Percentiles rank a stretch among this genome's conserved stretches.
phyloP scores from a whole-genome alignment of 2,888 invertebrate species.

The Elmis aenea region DNA sequence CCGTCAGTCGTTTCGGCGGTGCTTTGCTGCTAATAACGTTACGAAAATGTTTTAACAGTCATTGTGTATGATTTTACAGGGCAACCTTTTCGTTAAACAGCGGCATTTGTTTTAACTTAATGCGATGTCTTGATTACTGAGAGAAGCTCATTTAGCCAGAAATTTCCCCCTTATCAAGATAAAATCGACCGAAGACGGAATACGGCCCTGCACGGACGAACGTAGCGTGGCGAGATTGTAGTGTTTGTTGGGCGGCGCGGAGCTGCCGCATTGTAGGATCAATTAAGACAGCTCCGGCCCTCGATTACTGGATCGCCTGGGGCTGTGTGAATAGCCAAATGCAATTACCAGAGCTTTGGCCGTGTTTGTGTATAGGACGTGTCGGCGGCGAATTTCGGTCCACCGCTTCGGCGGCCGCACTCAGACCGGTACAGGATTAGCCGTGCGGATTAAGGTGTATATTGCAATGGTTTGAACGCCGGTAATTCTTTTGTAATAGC shows the following conservation, averaged over 20 bases:
- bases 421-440: too few relatives aligned
- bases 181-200: too few relatives aligned
- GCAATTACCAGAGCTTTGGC: constrained; percentile 39
- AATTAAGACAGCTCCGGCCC: constrained; percentile 39
- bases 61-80: too few relatives aligned
- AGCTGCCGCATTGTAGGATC: constrained; percentile 36
- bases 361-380: constrained; percentile 36
- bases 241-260: constrained; percentile 26
- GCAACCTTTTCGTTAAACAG: too few relatives aligned
- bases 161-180: too few relatives aligned
- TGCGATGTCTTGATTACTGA: too few relatives aligned
- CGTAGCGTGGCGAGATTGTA: constrained; percentile 11
- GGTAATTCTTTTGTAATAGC: constrained; percentile 10
- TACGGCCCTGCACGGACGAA: constrained; percentile 5
- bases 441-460: constrained; percentile 16
- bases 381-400: constrained; percentile 28
- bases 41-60: too few relatives aligned
- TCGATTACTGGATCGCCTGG: constrained; percentile 33
- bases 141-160: too few relatives aligned
- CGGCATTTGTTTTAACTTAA: too few relatives aligned
- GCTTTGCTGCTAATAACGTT: too few relatives aligned
- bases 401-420: constrained; percentile 18
- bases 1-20: too few relatives aligned
- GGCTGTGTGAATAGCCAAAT: constrained; percentile 40
- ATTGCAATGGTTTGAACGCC: constrained; percentile 10